Evolutionary conservation across 2,888 invertebrate species (phyloP).

Genomic region (Heliconius ismenius): DNA sequence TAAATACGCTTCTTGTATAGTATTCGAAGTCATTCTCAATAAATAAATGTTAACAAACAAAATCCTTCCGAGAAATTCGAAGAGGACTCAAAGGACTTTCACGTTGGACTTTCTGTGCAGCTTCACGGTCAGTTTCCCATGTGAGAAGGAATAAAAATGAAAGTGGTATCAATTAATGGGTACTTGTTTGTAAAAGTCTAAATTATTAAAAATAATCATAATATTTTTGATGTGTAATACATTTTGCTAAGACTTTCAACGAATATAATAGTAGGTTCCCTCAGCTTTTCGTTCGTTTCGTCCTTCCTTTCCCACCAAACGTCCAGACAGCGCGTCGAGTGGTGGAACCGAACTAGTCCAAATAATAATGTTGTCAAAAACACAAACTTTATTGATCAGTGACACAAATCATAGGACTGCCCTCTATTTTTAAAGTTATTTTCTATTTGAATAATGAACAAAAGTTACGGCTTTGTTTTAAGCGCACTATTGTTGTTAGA

Average conservation of each 20-base stretch:
- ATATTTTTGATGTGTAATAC: too few species aligned
- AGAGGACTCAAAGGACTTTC: not conserved
- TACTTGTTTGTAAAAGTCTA: too few species aligned
- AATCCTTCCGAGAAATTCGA: not conserved
- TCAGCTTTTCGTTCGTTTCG: too few species aligned
- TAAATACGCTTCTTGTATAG: not conserved
- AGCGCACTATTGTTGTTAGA: conserved; percentile 6
- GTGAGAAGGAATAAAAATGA: not conserved
- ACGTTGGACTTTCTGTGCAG: not conserved
- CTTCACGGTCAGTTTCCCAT: not conserved
- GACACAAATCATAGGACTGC: not conserved
- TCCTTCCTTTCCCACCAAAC: too few species aligned
- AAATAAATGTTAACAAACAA: conserved; percentile 2
- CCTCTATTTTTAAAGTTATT: not conserved
- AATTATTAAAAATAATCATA: too few species aligned
- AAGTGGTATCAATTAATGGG: too few species aligned
- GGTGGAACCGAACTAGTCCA: not conserved
- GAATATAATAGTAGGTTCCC: too few species aligned
- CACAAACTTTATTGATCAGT: not conserved
- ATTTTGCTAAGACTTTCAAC: too few species aligned
- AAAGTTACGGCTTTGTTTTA: not conserved
- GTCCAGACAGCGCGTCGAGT: too few species aligned
- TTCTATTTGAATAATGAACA: not conserved
- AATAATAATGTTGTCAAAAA: not conserved
- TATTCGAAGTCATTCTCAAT: not conserved